A percentile compares a stretch with the other conserved stretches of the same genome.
Evolutionary conservation across 2,797 vertebrate species (phyloP).

Genomic region (Gorsachius magnificus): DNA sequence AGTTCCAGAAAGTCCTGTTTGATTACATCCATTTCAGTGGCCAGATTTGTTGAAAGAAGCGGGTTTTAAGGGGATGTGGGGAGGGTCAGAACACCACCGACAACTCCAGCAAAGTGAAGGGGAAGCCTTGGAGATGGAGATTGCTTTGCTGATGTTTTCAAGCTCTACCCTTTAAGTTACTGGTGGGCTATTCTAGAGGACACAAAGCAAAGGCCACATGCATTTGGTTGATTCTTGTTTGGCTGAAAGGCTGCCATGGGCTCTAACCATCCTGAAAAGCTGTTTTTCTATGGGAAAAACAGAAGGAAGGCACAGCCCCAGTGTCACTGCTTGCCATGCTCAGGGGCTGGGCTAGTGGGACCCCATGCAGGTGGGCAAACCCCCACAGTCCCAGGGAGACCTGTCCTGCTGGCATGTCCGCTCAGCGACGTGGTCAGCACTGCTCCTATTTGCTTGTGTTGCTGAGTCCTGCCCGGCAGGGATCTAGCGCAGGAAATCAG

Average conservation of each 20-base stretch:
- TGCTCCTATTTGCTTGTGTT: not conserved
- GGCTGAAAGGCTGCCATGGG: not conserved
- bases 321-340: not conserved
- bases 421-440: not conserved
- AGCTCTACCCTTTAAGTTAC: not conserved
- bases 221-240: not conserved
- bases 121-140: not conserved
- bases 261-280: not conserved
- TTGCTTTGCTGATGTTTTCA: not conserved
- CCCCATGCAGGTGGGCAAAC: not conserved
- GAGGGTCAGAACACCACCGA: not conserved
- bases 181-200: not conserved
- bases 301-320: not conserved
- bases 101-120: not conserved
- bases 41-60: not conserved
- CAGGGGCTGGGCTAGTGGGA: not conserved
- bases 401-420: not conserved
- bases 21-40: not conserved
- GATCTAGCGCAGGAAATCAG: not conserved
- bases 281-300: not conserved
- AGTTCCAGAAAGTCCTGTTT: not conserved
- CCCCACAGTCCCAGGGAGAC: not conserved
- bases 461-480: not conserved
- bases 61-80: not conserved
- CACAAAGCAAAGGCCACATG: not conserved